Evolutionary conservation across 37 sponge, comb jelly and placozoan species (phyloP), one percentile per base, ranked within the genome.

Genomic region (Haliclona indistincta): DNA sequence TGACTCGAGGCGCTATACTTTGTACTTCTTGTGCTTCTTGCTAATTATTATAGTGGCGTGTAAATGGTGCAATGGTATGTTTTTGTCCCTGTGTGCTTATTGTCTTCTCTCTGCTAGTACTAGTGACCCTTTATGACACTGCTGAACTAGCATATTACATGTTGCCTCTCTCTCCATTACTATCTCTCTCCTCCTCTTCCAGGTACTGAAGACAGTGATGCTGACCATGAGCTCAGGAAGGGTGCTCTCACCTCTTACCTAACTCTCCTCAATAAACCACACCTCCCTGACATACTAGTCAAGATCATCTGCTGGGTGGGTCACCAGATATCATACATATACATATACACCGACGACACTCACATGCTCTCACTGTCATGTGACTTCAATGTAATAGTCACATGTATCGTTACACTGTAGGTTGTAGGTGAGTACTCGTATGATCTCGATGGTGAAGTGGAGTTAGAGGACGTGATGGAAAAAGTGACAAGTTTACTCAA

Each of bases 251-350:
- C 65, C 4, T 74, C 81, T 25, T 93, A 93, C 54, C 29, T 88
- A 4, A 86, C 75, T 55, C 69, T 93, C 29, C 56, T 88, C 4
- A 70, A 75, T 41, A 79, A 77, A 43, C 89, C 89, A 56, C 63
- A 71, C 62, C 89, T 93, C 34, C 81, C 89, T 20, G 86, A 88
- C 35, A 76, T 93, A 22, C 79, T 93, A 1, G 52, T 93, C 47
- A 74, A 80, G 73, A 79, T 83, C 56, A 93, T 93, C 4, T 81
- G 80, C 47, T 93, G 93, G 93, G 93, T 93, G 4, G 33, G 84
- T 69, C 4, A 38, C n/a, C n/a, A n/a, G n/a, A n/a, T n/a, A n/a
- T n/a, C n/a, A n/a, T n/a, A 53, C 8, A 35, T 36, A 25, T 64
- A 6, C 35, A 37, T n/a, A 65, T 39, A 8, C 22, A n/a, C 22